phyloP scores from a whole-genome alignment of 2,888 invertebrate genomes.

The Xiphydria camelus region DNA sequence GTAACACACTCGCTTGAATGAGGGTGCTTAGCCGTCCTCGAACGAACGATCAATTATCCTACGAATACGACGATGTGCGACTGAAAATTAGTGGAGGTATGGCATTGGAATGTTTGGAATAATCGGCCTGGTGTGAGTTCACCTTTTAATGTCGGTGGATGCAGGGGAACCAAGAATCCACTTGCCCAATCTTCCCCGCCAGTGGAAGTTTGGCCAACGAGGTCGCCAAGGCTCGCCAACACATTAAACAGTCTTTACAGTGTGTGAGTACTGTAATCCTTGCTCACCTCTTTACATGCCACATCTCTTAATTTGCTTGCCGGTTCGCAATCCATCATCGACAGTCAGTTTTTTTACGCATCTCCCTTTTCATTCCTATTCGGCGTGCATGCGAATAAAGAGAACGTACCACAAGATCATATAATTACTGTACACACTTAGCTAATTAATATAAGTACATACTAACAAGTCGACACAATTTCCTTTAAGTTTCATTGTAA shows the following conservation, averaged over 20 bases:
- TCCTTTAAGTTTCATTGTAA: too few species aligned
- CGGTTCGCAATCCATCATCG: too few species aligned
- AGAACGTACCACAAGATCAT: too few species aligned
- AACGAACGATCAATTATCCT: too few species aligned
- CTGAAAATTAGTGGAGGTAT: conserved; percentile 29
- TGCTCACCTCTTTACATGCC: conserved; percentile 25
- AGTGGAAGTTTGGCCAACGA: conserved; percentile 71
- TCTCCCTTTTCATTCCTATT: too few species aligned
- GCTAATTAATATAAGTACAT: too few species aligned
- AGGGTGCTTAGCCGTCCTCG: too few species aligned
- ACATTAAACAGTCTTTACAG: conserved; percentile 68
- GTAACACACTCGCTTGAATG: too few species aligned
- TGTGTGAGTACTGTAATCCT: conserved; percentile 58
- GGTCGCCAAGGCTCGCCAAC: conserved; percentile 85
- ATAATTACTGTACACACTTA: too few species aligned
- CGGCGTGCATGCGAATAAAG: too few species aligned
- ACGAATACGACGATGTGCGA: too few species aligned
- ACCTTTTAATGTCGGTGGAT: conserved; percentile 48
- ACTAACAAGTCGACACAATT: too few species aligned
- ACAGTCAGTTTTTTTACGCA: not conserved
- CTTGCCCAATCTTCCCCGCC: conserved; percentile 42
- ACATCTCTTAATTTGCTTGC: not conserved
- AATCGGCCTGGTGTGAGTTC: conserved; percentile 42
- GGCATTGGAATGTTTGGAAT: conserved; percentile 27
- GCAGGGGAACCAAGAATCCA: conserved; percentile 47